Evolutionary conservation across 1,140 invertebrate genomes (phyloP).

Genomic region (Diploscapter pachys): DNA sequence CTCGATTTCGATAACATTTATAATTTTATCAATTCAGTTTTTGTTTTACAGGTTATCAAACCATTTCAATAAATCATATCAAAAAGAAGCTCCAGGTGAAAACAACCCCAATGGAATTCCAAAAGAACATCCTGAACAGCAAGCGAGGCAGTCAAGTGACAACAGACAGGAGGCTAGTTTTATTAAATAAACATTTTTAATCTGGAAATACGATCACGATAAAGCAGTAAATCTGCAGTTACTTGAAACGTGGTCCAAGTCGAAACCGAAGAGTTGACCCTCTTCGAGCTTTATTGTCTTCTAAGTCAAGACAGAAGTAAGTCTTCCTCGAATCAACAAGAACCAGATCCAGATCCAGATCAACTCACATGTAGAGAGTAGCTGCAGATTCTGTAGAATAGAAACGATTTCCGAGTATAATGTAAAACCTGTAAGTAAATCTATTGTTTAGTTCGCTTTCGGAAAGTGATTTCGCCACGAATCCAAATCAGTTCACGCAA

Average conservation of each 20-base stretch:
- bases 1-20: constrained; percentile 57
- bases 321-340: too few relatives aligned
- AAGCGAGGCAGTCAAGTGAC: not conserved
- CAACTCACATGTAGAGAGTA: too few relatives aligned
- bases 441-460: too few relatives aligned
- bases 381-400: too few relatives aligned
- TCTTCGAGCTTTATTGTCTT: too few relatives aligned
- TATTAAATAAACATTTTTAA: too few relatives aligned
- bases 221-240: not conserved
- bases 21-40: constrained; percentile 57
- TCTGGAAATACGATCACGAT: not conserved
- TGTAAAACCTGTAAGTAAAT: too few relatives aligned
- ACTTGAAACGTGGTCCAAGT: not conserved
- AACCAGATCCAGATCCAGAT: too few relatives aligned
- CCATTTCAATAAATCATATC: constrained; percentile 2
- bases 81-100: not conserved
- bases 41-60: constrained; percentile 48
- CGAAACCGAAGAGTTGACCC: not conserved
- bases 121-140: not conserved
- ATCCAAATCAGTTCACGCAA: not conserved
- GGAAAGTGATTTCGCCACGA: too few relatives aligned
- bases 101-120: constrained; percentile 19
- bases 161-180: not conserved
- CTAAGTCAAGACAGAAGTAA: too few relatives aligned
- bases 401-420: too few relatives aligned